Evolutionary conservation across 92 coral and sea anemone species (phyloP).

Genomic region (Desmophyllum pertusum): DNA sequence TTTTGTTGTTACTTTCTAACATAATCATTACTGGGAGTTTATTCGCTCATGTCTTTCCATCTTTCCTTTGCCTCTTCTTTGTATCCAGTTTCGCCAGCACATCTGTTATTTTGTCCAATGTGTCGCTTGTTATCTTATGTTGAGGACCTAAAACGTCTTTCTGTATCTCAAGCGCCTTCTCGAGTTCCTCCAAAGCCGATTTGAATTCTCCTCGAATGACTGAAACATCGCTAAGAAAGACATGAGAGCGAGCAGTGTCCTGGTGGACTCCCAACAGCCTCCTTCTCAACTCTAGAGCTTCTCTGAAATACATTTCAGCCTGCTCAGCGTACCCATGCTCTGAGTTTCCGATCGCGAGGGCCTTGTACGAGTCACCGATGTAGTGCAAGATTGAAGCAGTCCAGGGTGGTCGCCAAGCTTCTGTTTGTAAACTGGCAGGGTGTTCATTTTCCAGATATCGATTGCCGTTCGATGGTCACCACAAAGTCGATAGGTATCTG

Average conservation of each 20-base stretch:
- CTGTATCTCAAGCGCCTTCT: slow-evolving; percentile 8
- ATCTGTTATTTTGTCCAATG: not conserved
- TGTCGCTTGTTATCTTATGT: not conserved
- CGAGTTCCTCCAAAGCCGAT: slow-evolving; percentile 11
- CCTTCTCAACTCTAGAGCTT: slow-evolving; percentile 3
- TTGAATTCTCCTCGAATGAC: not conserved
- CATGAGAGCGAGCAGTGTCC: slow-evolving; percentile 37
- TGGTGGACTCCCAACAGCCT: slow-evolving; percentile 12
- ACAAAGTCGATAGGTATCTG: slow-evolving; percentile 7
- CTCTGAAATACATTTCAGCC: not conserved
- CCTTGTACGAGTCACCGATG: slow-evolving; percentile 35
- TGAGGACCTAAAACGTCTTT: slow-evolving; percentile 10
- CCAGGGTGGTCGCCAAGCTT: slow-evolving; percentile 40
- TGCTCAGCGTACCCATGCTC: not conserved
- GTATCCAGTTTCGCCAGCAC: not conserved
- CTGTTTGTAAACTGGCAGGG: not conserved
- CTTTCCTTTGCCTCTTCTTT: not conserved
- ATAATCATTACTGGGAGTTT: not conserved
- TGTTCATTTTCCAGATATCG: slow-evolving; percentile 20
- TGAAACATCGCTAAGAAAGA: slow-evolving; percentile 13
- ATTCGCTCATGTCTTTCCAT: not conserved
- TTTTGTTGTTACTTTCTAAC: too few relatives aligned
- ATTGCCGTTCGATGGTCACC: slow-evolving; percentile 17
- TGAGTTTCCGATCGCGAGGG: not conserved
- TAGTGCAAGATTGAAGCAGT: slow-evolving; percentile 7